A percentile compares a stretch with the other conserved stretches of the same genome.
These are phyloP conservation scores for Hippopotamyrus pictus DNA, from an alignment of 2,797 vertebrate species.

Conservation along the genomic window DNA sequence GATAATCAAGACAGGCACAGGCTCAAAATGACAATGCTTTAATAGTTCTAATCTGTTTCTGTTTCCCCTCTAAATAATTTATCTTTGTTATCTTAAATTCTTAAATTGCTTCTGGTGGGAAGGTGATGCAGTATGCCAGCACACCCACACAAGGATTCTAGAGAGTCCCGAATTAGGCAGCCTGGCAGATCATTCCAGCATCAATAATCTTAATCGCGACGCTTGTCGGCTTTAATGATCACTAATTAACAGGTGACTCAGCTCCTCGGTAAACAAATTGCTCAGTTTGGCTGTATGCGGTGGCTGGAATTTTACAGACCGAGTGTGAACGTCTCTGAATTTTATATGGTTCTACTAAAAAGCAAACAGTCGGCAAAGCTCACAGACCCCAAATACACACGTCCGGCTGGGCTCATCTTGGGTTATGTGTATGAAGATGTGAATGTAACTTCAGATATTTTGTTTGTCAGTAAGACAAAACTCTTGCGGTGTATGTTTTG, in stretches of 20 bases:
- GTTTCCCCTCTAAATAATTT: background rate
- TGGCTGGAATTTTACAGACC: background rate
- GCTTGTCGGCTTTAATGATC: slow-evolving; percentile 4
- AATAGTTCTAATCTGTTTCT: background rate
- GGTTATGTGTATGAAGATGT: background rate
- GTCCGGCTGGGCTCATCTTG: background rate
- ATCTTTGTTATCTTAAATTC: slow-evolving; percentile 4
- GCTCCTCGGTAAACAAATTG: background rate
- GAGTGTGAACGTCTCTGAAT: background rate
- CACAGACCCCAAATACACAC: background rate
- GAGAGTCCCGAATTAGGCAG: background rate
- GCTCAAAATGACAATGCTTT: background rate
- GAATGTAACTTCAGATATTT: background rate
- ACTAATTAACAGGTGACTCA: slow-evolving; percentile 4
- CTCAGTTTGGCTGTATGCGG: background rate
- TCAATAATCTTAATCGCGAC: slow-evolving; percentile 10
- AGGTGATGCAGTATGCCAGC: background rate
- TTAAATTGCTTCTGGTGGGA: background rate
- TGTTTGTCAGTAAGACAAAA: background rate
- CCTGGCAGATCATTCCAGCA: background rate
- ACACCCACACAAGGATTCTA: background rate
- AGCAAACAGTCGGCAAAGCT: background rate
- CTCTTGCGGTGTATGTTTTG: background rate
- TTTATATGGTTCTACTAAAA: background rate
- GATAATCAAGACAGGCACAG: background rate